phyloP scores from a whole-genome alignment of 2,113 vertebrate genomes.

The Onychostoma macrolepis region DNA sequence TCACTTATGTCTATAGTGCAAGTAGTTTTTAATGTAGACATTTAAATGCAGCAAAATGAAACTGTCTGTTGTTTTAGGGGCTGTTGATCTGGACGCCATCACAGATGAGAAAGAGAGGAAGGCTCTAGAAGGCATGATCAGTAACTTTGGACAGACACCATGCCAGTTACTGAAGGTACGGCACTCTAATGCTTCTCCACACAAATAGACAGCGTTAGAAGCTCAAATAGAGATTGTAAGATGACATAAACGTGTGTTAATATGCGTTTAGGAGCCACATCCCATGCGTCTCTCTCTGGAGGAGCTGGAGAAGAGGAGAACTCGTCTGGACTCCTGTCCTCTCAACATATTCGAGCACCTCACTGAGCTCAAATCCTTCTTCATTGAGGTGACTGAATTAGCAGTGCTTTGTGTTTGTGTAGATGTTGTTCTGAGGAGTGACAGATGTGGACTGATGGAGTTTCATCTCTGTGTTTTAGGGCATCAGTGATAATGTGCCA shows the following conservation, averaged over 20 bases:
- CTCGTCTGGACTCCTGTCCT: conserved; percentile 82
- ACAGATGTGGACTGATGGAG: not conserved
- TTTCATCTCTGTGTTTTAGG: conserved; percentile 72
- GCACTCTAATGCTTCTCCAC: not conserved
- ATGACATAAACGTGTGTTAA: not conserved
- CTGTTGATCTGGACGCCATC: conserved; percentile 95
- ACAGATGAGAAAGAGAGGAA: conserved; percentile 96
- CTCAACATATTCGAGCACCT: conserved; percentile 92
- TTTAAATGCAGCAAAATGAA: not conserved
- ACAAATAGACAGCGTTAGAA: not conserved
- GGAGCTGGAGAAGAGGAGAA: conserved; percentile 86
- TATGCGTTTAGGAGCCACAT: conserved; percentile 86
- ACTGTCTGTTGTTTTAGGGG: conserved; percentile 74
- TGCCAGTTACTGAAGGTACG: conserved; percentile 94
- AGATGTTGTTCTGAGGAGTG: not conserved
- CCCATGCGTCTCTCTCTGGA: conserved; percentile 89
- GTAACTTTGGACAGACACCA: conserved; percentile 97
- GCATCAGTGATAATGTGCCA: conserved; percentile 91
- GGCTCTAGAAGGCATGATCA: conserved; percentile 98
- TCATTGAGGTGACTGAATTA: conserved; percentile 84
- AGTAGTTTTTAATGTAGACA: no score
- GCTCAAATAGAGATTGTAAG: not conserved
- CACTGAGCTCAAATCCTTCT: conserved; percentile 94
- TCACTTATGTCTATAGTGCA: not conserved
- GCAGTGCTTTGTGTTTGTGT: not conserved